Percentiles rank a stretch among this genome's conserved stretches.
Evolutionary conservation across 2,797 vertebrate species (phyloP).

Genomic region (Protonibea diacanthus): DNA sequence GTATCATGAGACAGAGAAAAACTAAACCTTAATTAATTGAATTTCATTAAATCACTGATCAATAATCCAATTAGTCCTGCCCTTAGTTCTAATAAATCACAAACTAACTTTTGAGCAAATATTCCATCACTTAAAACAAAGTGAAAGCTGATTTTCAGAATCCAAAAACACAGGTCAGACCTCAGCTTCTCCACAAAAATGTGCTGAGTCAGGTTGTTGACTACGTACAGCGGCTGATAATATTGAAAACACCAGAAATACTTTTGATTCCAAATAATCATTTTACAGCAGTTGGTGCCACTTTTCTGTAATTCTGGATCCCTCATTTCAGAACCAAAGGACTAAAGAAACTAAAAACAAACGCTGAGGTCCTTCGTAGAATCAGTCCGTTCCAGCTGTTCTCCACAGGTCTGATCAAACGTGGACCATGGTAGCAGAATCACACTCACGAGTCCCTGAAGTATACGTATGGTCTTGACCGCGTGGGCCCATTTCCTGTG

Average conservation of each 20-base stretch:
- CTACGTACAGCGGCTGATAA: too few species aligned
- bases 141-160: constrained; percentile 5
- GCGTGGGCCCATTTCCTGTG: constrained; percentile 93
- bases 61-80: neutral
- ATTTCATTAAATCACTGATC: neutral
- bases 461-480: constrained; percentile 91
- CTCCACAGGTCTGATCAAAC: constrained; percentile 27
- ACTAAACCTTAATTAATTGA: neutral
- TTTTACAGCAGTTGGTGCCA: neutral
- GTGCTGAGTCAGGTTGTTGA: neutral
- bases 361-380: neutral
- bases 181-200: neutral
- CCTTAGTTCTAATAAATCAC: neutral
- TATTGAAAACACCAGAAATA: neutral
- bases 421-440: constrained; percentile 24
- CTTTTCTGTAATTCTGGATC: constrained; percentile 8
- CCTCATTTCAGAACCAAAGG: constrained; percentile 16
- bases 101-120: constrained; percentile 1
- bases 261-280: neutral
- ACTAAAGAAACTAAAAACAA: neutral
- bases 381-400: constrained; percentile 11
- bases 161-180: neutral
- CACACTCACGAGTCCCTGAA: constrained; percentile 92
- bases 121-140: neutral
- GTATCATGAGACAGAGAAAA: neutral